Evolutionary conservation across 2,113 vertebrate genomes (phyloP), one percentile per base, ranked within the genome.

Genomic region (Ceyx melanurus): DNA sequence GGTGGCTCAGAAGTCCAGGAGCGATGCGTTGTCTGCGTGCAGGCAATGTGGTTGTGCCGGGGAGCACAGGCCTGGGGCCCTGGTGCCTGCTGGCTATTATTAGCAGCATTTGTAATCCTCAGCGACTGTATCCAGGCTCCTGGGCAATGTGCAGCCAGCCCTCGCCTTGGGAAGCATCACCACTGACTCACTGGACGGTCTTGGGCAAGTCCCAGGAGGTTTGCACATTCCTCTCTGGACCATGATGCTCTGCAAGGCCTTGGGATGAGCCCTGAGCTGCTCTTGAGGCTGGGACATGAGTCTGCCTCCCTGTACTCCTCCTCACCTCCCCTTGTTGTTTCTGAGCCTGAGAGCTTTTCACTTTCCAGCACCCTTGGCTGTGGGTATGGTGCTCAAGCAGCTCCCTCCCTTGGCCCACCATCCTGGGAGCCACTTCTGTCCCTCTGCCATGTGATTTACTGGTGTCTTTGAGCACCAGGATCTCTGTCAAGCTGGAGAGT

Each of bases 71-170:
- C 46, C 88, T 18, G 62, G 50, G 91, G 81, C 91, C 90, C 81
- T 11, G 85, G 83, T 20, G 25, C 66, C 89, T 86, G 45, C 86
- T 57, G 84, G 66, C 85, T 95, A 92, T 94, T 93, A 35, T 94
- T 94, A 95, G 93, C 87, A 66, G 74, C 22, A 10, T 92, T 91
- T 84, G 82, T 94, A 89, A 96, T 91, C 87, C 82, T 84, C 65
- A 11, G 73, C 15, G 70, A 74, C 80, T 26, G 89, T 64, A 28
- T 79, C 91, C 82, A 79, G 91, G 90, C 88, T 85, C 78, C 73
- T 0, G 48, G 90, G 82, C 93, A 71, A 84, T 2, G 33, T 10
- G 5, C 16, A 37, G 51, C 6, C 82, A 51, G 61, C 89, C 83
- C 87, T 71, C 1, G 64, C 73, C 83, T 65, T n/a, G 93, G 65